Conservation (phyloP, 1,140 invertebrate genomes). For the Thaumetopoea pityocampa region DNA sequence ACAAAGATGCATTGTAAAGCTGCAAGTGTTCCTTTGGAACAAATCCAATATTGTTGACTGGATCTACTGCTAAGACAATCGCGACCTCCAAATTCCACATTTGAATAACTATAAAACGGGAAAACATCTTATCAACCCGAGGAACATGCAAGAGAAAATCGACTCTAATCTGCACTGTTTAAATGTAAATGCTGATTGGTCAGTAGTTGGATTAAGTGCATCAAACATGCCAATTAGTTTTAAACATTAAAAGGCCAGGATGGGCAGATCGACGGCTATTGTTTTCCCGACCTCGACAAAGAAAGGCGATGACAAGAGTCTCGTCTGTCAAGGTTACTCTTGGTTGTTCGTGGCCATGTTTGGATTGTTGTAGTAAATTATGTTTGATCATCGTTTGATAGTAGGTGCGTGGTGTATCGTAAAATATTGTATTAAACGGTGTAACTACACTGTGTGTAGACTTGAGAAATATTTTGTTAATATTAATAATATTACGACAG, state of each 20-base stretch:
- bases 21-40: constrained; percentile 55
- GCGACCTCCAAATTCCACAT: constrained; percentile 68
- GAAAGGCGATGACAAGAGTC: constrained; percentile 54
- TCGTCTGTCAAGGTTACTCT: constrained; percentile 54
- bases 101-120: constrained; percentile 42
- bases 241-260: constrained; percentile 45
- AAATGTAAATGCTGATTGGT: constrained; percentile 1
- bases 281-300: constrained; percentile 57
- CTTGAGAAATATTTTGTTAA: too few relatives aligned
- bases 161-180: background rate
- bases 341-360: constrained; percentile 26
- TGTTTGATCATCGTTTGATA: constrained; percentile 16
- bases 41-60: constrained; percentile 62
- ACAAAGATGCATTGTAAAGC: constrained; percentile 68
- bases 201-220: constrained; percentile 3
- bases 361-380: constrained; percentile 29
- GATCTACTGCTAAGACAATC: constrained; percentile 31
- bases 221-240: constrained; percentile 34
- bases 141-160: background rate
- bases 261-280: constrained; percentile 50
- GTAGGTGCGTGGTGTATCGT: constrained; percentile 4
- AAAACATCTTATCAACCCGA: constrained; percentile 17
- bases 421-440: too few relatives aligned
- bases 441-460: constrained; percentile 4
- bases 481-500: too few relatives aligned